Base-by-base conservation (phyloP, 2,113 vertebrate species). In the Seriola aureovittata region DNA sequence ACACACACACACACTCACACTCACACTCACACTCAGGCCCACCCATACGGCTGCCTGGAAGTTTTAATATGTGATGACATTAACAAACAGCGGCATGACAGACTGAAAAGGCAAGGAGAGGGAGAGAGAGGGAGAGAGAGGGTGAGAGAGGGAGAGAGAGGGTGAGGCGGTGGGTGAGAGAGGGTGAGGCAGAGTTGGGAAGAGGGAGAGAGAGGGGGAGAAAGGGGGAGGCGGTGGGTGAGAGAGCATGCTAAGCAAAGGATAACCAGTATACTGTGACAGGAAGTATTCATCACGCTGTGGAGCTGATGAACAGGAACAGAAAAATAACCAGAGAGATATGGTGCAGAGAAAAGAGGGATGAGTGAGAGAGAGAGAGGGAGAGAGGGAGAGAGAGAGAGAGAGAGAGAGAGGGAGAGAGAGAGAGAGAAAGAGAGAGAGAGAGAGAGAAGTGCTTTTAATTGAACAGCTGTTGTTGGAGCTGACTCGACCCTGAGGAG, bases 11-110 rank as follows among this genome's bases (percentile, higher is more conserved):
- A 40, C 48, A 17, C 38, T 10, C 16, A n/a, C 21, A 69, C 48
- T 10, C 38, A 17, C 16, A n/a, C 21, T 64, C 34, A 78, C 5
- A 60, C 34, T n/a, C 38, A 64, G 40, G 46, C 59, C 16, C 65
- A 62, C 34, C 52, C 71, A 66, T 29, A 10, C 11, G 21, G 42
- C 6, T 34, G 75, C 9, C 17, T 82, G 57, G 32, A 3, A 78
- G 36, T 82, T 80, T 85, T 78, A 83, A 88, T 85, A 52, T 79
- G 73, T 34, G 54, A 50, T 81, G 77, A 81, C 67, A 63, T 74
- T 67, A 71, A 52, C 71, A 73, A 76, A 85, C 62, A 76, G 25
- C 17, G 16, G 17, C 17, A 10, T 54, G 74, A 68, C 80, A 60
- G 74, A 32, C 29, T 25, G 73, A 68, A 60, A 64, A 46, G 19